These are phyloP conservation scores for Holotrichia oblita DNA, from an alignment of 1,140 invertebrate genomes.

Conservation along the genomic window DNA sequence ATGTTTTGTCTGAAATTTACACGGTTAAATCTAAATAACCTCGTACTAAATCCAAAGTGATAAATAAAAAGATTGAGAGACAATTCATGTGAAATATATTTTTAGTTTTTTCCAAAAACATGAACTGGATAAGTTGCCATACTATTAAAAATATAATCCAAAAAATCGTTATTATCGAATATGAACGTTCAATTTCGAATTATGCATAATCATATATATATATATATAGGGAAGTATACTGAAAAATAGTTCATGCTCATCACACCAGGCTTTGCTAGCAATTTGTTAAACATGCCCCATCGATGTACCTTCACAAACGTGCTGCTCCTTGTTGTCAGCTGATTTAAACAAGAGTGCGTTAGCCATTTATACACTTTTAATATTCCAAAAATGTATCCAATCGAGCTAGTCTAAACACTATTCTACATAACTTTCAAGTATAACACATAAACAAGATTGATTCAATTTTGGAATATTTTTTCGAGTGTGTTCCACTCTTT, in stretches of 20 bases:
- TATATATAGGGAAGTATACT: neutral
- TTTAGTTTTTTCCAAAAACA: too few relatives aligned
- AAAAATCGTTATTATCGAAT: too few relatives aligned
- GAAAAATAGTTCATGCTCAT: neutral
- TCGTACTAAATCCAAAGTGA: too few relatives aligned
- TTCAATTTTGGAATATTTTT: slow-evolving; percentile 21
- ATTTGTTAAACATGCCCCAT: slow-evolving; percentile 34
- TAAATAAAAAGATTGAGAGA: too few relatives aligned
- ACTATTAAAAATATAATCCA: too few relatives aligned
- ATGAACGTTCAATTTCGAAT: too few relatives aligned
- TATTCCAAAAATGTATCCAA: slow-evolving; percentile 16
- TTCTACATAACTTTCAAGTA: neutral
- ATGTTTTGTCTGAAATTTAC: too few relatives aligned
- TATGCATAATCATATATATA: too few relatives aligned
- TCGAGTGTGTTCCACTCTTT: neutral
- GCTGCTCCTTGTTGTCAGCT: slow-evolving; percentile 48
- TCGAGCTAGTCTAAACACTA: slow-evolving; percentile 1
- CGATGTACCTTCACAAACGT: slow-evolving; percentile 37
- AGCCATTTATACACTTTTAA: neutral
- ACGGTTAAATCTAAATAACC: too few relatives aligned
- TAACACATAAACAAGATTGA: neutral
- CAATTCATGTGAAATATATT: too few relatives aligned
- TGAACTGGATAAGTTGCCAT: too few relatives aligned
- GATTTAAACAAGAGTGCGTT: slow-evolving; percentile 36
- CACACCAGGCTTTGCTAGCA: slow-evolving; percentile 24